These are phyloP conservation scores for Synanthedon vespiformis DNA, from an alignment of 2,888 invertebrate species.

Conservation along the genomic window DNA sequence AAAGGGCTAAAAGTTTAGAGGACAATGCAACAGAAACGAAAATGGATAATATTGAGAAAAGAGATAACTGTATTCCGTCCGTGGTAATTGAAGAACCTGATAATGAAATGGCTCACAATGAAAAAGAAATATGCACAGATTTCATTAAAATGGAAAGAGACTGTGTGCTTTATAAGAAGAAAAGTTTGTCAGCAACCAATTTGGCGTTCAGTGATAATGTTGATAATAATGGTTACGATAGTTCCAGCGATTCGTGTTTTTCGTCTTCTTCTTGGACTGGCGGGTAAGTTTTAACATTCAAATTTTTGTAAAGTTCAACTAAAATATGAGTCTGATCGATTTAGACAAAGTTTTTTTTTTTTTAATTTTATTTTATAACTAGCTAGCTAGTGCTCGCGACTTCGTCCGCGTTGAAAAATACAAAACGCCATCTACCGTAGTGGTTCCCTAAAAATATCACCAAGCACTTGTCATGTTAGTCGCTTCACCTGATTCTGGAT, in stretches of 20 bases:
- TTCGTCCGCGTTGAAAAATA: too few species aligned
- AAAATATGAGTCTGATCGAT: too few species aligned
- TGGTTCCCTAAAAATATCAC: too few species aligned
- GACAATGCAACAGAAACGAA: conserved; percentile 12
- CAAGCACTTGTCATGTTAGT: too few species aligned
- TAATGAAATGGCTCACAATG: conserved; percentile 11
- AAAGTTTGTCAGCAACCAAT: conserved; percentile 40
- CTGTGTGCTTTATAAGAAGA: conserved; percentile 30
- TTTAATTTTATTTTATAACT: too few species aligned
- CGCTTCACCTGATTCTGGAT: too few species aligned
- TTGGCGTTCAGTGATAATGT: conserved; percentile 21
- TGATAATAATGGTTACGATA: conserved; percentile 26
- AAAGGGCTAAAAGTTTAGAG: conserved; percentile 14
- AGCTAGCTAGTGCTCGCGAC: too few species aligned
- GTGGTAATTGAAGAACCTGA: conserved; percentile 38
- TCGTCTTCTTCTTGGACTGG: conserved; percentile 48
- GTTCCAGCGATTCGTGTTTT: conserved; percentile 43
- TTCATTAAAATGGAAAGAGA: conserved; percentile 44
- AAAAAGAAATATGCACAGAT: conserved; percentile 33
- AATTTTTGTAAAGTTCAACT: too few species aligned
- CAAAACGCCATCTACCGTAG: too few species aligned
- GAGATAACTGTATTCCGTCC: conserved; percentile 31
- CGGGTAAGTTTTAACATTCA: conserved; percentile 25
- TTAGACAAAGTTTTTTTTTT: too few species aligned
- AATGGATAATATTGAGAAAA: conserved; percentile 2